These are phyloP conservation scores for Trissolcus brochymenae DNA, from an alignment of 2,888 invertebrate genomes.

Conservation along the genomic window DNA sequence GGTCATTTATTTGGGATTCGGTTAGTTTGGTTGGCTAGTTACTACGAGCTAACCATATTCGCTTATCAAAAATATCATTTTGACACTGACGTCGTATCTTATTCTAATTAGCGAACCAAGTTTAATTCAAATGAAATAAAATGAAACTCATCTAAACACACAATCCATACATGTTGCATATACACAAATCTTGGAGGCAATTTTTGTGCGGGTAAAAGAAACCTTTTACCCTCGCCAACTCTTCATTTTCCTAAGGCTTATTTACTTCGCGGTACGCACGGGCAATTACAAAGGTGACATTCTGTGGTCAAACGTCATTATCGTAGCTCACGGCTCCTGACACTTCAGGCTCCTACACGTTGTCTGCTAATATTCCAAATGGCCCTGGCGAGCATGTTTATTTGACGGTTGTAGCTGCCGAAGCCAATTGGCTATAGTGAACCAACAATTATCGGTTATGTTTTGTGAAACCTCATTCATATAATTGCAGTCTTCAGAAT, in stretches of 20 bases:
- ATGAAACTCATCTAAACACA: not conserved
- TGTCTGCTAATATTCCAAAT: conserved; percentile 74
- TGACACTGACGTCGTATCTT: no score
- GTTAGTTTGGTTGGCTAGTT: no score
- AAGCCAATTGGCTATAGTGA: conserved; percentile 57
- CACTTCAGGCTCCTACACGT: conserved; percentile 70
- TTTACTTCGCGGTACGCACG: conserved; percentile 66
- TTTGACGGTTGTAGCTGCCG: conserved; percentile 73
- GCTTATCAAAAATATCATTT: no score
- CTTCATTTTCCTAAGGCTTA: conserved; percentile 65
- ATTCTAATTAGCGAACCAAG: no score
- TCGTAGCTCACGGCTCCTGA: conserved; percentile 73
- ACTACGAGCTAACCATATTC: no score
- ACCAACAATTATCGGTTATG: conserved; percentile 70
- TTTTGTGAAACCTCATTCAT: conserved; percentile 53
- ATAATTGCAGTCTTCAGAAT: conserved; percentile 35
- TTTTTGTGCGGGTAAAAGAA: conserved; percentile 11
- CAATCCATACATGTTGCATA: not conserved
- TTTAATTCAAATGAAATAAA: not conserved
- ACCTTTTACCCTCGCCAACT: conserved; percentile 58
- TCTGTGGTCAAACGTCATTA: conserved; percentile 75
- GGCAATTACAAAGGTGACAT: conserved; percentile 68
- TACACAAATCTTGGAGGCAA: no score
- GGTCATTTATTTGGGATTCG: not conserved
- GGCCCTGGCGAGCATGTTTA: conserved; percentile 74